A percentile compares a stretch with the other conserved stretches of the same genome.
phyloP scores from a whole-genome alignment of 2,888 invertebrate species.

The Chesias legatella region DNA sequence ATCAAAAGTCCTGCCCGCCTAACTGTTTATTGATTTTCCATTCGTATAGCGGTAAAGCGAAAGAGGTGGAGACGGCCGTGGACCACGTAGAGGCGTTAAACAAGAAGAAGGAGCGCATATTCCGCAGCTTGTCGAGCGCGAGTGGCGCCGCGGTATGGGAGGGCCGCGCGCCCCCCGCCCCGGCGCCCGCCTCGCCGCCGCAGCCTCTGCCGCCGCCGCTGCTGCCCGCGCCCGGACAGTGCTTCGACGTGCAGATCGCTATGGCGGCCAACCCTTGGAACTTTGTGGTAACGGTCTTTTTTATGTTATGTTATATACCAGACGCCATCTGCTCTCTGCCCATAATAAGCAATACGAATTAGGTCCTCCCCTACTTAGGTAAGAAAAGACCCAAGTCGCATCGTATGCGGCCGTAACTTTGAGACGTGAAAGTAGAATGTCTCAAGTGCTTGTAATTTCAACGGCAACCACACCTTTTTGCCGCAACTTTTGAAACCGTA shows the following conservation, averaged over 20 bases:
- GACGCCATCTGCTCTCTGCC: too few relatives aligned
- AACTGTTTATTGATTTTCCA: too few relatives aligned
- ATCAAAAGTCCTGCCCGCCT: too few relatives aligned
- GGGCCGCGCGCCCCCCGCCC: constrained; percentile 10
- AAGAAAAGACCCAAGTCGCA: too few relatives aligned
- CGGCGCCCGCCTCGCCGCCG: constrained; percentile 40
- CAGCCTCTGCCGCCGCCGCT: constrained; percentile 53
- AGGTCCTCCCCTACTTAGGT: too few relatives aligned
- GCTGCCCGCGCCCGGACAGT: constrained; percentile 72
- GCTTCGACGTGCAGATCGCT: constrained; percentile 86
- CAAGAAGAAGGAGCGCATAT: constrained; percentile 73
- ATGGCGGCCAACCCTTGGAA: constrained; percentile 89
- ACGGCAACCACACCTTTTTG: too few relatives aligned
- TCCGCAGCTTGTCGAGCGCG: constrained; percentile 46
- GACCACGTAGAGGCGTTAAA: constrained; percentile 62
- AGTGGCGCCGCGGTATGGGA: constrained; percentile 11
- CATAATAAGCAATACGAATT: too few relatives aligned
- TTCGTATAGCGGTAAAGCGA: constrained; percentile 46
- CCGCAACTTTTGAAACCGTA: too few relatives aligned
- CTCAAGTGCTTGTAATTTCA: too few relatives aligned
- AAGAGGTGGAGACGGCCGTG: constrained; percentile 48
- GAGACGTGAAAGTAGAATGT: too few relatives aligned
- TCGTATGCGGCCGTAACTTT: too few relatives aligned
- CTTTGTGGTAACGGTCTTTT: constrained; percentile 82
- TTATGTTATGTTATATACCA: too few relatives aligned